These are phyloP conservation scores for Limnephilus lunatus DNA, from an alignment of 2,888 invertebrate species.

Conservation along the genomic window DNA sequence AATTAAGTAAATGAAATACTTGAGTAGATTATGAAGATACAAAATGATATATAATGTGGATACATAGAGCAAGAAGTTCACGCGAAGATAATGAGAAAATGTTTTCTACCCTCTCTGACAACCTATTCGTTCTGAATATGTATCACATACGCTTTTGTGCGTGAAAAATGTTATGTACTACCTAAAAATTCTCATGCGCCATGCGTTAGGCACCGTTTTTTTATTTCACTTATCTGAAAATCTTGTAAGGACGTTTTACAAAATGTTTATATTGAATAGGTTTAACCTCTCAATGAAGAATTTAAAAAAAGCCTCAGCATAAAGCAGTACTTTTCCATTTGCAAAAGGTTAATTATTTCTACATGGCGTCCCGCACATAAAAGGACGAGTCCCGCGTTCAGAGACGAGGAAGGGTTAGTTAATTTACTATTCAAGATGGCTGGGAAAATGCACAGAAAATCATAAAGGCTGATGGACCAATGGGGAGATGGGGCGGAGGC, in stretches of 20 bases:
- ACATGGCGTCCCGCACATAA: background rate
- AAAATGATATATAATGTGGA: no score
- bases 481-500: slow-evolving; percentile 54
- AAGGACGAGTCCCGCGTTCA: background rate
- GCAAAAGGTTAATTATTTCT: slow-evolving; percentile 2
- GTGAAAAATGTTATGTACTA: background rate
- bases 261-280: background rate
- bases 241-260: background rate
- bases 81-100: no score
- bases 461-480: slow-evolving; percentile 53
- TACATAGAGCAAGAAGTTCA: no score
- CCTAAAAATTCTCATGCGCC: background rate
- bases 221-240: background rate
- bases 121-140: background rate
- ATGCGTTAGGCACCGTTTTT: background rate
- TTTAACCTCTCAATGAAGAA: background rate
- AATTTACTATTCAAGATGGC: slow-evolving; percentile 66
- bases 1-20: no score
- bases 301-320: background rate
- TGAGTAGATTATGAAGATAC: no score
- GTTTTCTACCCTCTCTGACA: no score
- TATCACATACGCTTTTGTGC: no score
- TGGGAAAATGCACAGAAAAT: slow-evolving; percentile 53
- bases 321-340: background rate
- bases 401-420: slow-evolving; percentile 52